Evolutionary conservation across 2,113 vertebrate species (phyloP).

Genomic region (Notothenia rossii): DNA sequence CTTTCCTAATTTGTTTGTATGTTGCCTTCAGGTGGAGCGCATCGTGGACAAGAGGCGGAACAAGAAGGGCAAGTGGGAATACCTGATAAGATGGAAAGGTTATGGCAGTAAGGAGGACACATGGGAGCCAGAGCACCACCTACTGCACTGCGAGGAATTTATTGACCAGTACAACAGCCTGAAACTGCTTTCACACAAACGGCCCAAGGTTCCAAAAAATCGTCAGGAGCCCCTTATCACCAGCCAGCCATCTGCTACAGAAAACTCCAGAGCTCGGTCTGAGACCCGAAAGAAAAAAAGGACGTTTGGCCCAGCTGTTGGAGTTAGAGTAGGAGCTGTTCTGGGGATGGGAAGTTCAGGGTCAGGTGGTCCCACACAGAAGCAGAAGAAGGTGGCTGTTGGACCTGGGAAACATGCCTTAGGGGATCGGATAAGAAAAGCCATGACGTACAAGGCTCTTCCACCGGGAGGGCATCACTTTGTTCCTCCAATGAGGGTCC

Average conservation of each 20-base stretch:
- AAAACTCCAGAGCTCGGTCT: constrained; percentile 85
- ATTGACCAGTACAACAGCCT: constrained; percentile 97
- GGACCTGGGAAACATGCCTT: constrained; percentile 81
- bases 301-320: constrained; percentile 79
- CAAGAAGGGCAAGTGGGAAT: constrained; percentile 98
- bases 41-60: constrained; percentile 98
- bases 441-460: constrained; percentile 90
- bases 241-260: constrained; percentile 79
- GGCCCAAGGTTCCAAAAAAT: constrained; percentile 86
- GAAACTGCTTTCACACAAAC: constrained; percentile 86
- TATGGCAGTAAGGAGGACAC: constrained; percentile 97
- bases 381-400: constrained; percentile 83
- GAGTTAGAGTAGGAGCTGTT: constrained; percentile 59
- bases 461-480: constrained; percentile 90
- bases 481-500: constrained; percentile 88
- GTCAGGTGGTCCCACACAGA: constrained; percentile 76
- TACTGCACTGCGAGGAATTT: constrained; percentile 97
- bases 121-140: constrained; percentile 96
- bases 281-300: constrained; percentile 90
- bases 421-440: constrained; percentile 89
- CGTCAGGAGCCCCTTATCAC: constrained; percentile 78
- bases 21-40: constrained; percentile 89
- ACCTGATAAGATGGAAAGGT: constrained; percentile 97
- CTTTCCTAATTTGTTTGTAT: constrained; percentile 6
- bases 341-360: constrained; percentile 53